These are phyloP conservation scores for Eulemur rubriventer DNA, from an alignment of 2,797 vertebrate genomes.

Conservation along the genomic window DNA sequence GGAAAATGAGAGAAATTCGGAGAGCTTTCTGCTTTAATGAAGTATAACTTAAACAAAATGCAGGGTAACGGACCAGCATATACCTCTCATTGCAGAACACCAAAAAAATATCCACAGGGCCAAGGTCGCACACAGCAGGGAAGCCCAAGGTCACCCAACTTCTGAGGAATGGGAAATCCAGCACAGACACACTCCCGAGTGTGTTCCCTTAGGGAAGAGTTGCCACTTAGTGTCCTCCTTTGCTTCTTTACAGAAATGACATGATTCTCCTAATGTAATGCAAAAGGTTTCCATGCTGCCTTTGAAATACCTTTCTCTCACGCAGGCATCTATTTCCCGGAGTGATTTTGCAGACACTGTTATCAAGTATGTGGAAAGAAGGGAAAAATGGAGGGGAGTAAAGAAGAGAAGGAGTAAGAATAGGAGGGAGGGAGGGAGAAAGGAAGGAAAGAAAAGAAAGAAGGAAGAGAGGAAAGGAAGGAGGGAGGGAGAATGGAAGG, in stretches of 20 bases:
- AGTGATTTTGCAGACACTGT: background rate
- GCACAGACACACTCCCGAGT: constrained; percentile 61
- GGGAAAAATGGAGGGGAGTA: rapidly evolving
- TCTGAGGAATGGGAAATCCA: constrained; percentile 72
- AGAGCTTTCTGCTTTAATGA: constrained; percentile 26
- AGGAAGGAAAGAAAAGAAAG: rapidly evolving
- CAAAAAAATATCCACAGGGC: background rate
- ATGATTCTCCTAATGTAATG: constrained; percentile 63
- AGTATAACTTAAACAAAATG: constrained; percentile 36
- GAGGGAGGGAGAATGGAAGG: background rate
- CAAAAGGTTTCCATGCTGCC: constrained; percentile 46
- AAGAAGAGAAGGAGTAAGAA: background rate
- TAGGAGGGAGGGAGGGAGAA: background rate
- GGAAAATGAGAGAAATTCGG: background rate
- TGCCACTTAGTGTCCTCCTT: constrained; percentile 68
- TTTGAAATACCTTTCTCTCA: constrained; percentile 45
- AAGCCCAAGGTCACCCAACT: constrained; percentile 65
- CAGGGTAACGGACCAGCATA: background rate
- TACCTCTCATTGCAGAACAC: background rate
- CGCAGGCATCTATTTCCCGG: constrained; percentile 5
- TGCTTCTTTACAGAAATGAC: constrained; percentile 8
- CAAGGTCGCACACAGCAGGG: background rate
- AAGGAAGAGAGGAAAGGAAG: background rate
- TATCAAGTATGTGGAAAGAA: background rate
- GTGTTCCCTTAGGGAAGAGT: constrained; percentile 62